Base-by-base conservation (phyloP, 2,888 invertebrate species). In the Pterostichus niger region DNA sequence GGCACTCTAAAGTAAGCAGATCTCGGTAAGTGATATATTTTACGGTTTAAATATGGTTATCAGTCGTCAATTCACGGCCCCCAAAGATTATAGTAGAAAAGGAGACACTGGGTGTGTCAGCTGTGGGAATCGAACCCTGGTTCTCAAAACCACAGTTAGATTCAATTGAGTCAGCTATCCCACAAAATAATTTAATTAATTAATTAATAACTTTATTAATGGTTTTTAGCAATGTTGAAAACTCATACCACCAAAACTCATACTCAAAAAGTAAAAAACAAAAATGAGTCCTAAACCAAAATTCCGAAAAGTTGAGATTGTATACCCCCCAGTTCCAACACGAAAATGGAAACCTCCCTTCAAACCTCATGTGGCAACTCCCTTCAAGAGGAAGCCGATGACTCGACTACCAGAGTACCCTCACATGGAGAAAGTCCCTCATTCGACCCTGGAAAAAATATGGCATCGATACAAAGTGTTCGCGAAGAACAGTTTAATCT, bases 281-380 rank as follows among this genome's bases (percentile, higher is more conserved):
- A 68, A 15, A 44, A 71, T 71, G 49, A 24, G 13, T 13, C 46
- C 71, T 46, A 15, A 17, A 44, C 24, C 44, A 44, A 71, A 46
- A 17, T 40, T 13, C 7, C 13, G 7, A 40, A 75, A 85, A 76
- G 86, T 86, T 6, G 84, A 84, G 31, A 89, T 89, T 24, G 86
- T 86, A 4, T 89, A 89, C 83, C 89, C 89, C 0, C 89, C 89
- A 3, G 86, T 89, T 2, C 86, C 88, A 0, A 87, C 87, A 0
- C 87, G 86, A 84, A 89, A 87, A 88, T 89, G 89, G 89, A 86
- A 89, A 54, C 89, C 89, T 0, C 89, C 89, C 4, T 87, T 88
- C 44, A 75, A 86, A 6, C 77, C 76, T 5, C 83, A 83, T 13
- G 68, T 77, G 3, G 52, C 83, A 2, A 46, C 46, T 6, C 83